phyloP scores from a whole-genome alignment of 2,888 invertebrate genomes.

The Abrostola tripartita region DNA sequence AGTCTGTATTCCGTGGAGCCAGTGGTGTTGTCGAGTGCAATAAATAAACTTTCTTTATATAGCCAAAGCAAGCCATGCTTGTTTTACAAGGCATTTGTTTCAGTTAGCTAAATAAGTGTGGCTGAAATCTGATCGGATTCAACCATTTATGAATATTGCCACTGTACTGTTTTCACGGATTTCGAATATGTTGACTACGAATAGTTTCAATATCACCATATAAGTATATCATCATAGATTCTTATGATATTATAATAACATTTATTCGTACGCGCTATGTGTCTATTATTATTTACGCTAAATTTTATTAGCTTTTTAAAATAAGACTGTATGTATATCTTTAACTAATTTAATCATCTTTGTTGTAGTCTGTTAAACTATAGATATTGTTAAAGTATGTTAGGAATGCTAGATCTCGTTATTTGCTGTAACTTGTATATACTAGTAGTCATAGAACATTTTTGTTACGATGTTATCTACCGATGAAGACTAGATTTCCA shows the following conservation, averaged over 20 bases:
- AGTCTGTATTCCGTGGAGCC: conserved; percentile 71
- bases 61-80: conserved; percentile 77
- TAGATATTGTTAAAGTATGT: conserved; percentile 70
- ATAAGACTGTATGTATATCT: conserved; percentile 81
- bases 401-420: conserved; percentile 86
- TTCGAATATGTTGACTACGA: conserved; percentile 36
- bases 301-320: conserved; percentile 71
- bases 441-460: conserved; percentile 50
- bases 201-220: conserved; percentile 45
- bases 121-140: conserved; percentile 37
- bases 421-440: conserved; percentile 67
- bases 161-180: conserved; percentile 32
- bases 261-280: conserved; percentile 46
- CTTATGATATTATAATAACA: conserved; percentile 51
- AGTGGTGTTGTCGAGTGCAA: conserved; percentile 78
- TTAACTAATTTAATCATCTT: conserved; percentile 61
- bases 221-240: conserved; percentile 24
- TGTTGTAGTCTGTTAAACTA: conserved; percentile 67
- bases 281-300: conserved; percentile 58
- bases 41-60: conserved; percentile 72
- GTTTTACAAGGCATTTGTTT: conserved; percentile 54
- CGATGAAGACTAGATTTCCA: conserved; percentile 43
- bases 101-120: conserved; percentile 49
- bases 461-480: conserved; percentile 51
- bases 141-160: conserved; percentile 43